Conservation (phyloP, 2,797 vertebrate species). For the Atherinosoma microstoma region DNA sequence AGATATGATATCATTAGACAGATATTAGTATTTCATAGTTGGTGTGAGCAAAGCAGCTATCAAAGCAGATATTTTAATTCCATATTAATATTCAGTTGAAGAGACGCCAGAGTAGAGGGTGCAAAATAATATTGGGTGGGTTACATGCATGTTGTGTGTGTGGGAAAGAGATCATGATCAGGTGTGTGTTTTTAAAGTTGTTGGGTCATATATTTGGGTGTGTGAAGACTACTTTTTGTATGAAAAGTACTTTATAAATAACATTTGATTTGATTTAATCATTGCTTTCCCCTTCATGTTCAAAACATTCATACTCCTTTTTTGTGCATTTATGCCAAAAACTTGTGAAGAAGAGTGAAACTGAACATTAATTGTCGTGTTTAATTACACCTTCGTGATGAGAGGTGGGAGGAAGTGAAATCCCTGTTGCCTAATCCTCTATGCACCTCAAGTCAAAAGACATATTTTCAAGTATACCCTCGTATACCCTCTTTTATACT, state of each 20-base stretch:
- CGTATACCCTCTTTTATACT: neutral
- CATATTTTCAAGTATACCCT: slow-evolving; percentile 58
- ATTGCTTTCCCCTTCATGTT: slow-evolving; percentile 19
- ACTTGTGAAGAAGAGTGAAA: slow-evolving; percentile 26
- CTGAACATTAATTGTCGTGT: slow-evolving; percentile 68
- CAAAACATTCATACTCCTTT: slow-evolving; percentile 18
- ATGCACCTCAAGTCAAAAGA: slow-evolving; percentile 57
- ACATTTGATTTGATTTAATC: no score
- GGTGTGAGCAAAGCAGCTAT: neutral
- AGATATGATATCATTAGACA: slow-evolving; percentile 22
- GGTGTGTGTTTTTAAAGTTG: no score
- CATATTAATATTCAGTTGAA: no score
- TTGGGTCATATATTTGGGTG: no score
- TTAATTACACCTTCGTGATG: slow-evolving; percentile 76
- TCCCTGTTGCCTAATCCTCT: slow-evolving; percentile 55
- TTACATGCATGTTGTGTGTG: no score
- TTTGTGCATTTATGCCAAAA: slow-evolving; percentile 17
- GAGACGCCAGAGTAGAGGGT: no score
- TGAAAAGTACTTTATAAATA: no score
- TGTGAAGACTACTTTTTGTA: no score
- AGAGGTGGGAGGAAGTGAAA: slow-evolving; percentile 51
- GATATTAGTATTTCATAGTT: slow-evolving; percentile 19
- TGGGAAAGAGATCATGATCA: no score
- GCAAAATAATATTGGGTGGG: no score
- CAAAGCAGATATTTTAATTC: neutral